These are phyloP conservation scores for Brachyhypopomus occidentalis DNA, from an alignment of 2,113 vertebrate species.

Conservation along the genomic window DNA sequence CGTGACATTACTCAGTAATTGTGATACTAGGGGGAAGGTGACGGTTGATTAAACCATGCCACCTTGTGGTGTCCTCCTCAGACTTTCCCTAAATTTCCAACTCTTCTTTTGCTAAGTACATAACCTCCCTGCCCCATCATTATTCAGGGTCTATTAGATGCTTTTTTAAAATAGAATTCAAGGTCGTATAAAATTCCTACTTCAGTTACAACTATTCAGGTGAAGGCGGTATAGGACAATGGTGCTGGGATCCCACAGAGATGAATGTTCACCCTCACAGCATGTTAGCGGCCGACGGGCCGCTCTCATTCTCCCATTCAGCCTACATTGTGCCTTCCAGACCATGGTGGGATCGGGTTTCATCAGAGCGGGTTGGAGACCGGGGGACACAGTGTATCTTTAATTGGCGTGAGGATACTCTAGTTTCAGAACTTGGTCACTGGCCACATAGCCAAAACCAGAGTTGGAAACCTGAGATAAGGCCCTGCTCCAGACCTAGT, in stretches of 20 bases:
- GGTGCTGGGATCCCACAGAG: background rate
- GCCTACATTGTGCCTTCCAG: slow-evolving; percentile 15
- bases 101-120: too few relatives aligned
- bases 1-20: background rate
- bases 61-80: background rate
- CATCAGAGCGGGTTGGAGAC: slow-evolving; percentile 25
- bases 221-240: background rate
- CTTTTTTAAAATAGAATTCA: too few relatives aligned
- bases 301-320: background rate
- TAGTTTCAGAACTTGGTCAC: slow-evolving; percentile 37
- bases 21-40: background rate
- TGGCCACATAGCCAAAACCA: slow-evolving; percentile 30
- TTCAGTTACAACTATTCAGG: too few relatives aligned
- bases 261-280: slow-evolving; percentile 1
- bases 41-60: slow-evolving; percentile 17
- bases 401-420: slow-evolving; percentile 41
- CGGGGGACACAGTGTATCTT: slow-evolving; percentile 16
- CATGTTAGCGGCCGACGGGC: background rate
- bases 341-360: slow-evolving; percentile 39
- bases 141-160: too few relatives aligned
- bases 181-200: too few relatives aligned
- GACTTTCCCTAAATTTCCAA: background rate
- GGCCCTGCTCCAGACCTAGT: slow-evolving; percentile 25
- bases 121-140: too few relatives aligned
- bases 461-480: slow-evolving; percentile 45